Percentiles rank a stretch among this genome's conserved stretches.
Evolutionary conservation across 1,140 invertebrate genomes (phyloP).

Genomic region (Lucilia sericata): DNA sequence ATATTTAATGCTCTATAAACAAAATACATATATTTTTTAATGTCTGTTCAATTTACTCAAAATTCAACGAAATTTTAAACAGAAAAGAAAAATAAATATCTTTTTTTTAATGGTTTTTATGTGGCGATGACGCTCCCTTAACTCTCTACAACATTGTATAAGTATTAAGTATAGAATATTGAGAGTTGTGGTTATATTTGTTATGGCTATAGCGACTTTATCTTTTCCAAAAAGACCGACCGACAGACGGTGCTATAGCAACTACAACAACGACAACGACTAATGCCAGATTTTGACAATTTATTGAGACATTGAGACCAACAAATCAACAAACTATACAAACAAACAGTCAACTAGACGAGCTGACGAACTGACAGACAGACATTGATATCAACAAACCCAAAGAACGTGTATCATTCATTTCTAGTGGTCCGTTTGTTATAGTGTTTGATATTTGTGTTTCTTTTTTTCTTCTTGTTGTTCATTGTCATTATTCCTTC

Average conservation of each 20-base stretch:
- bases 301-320: not conserved
- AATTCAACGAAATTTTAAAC: not conserved
- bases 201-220: not conserved
- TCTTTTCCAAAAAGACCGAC: not conserved
- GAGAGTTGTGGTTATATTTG: not conserved
- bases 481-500: not conserved
- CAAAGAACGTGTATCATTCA: not conserved
- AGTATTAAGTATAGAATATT: not conserved
- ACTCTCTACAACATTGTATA: not conserved
- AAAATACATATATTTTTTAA: not conserved
- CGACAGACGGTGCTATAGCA: too few species aligned
- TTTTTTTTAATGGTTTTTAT: not conserved
- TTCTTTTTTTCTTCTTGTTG: not conserved
- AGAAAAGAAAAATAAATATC: not conserved
- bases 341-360: too few species aligned
- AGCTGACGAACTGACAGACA: not conserved
- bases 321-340: not conserved
- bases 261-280: not conserved
- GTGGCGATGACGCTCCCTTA: not conserved
- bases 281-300: not conserved
- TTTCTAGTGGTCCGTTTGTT: not conserved
- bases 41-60: not conserved
- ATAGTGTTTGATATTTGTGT: not conserved
- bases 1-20: not conserved
- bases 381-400: not conserved